These are phyloP conservation scores for Oncorhynchus gorbuscha DNA, from an alignment of 2,113 vertebrate genomes.

Conservation along the genomic window DNA sequence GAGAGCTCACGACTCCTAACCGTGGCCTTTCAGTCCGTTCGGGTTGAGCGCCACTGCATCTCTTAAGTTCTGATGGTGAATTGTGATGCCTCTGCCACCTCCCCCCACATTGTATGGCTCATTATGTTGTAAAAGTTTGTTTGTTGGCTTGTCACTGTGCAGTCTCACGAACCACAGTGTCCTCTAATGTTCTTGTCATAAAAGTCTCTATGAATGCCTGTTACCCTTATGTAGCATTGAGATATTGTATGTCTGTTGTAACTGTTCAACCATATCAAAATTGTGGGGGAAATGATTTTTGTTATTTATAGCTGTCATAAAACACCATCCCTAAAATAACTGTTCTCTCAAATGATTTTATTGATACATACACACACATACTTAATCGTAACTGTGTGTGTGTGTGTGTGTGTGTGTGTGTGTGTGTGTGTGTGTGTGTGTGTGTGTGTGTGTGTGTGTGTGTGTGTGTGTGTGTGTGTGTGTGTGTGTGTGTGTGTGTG, in stretches of 20 bases:
- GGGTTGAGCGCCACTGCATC: not conserved
- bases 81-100: slow-evolving; percentile 41
- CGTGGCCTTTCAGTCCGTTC: not conserved
- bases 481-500: too few species aligned
- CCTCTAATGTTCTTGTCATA: slow-evolving; percentile 68
- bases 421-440: too few species aligned
- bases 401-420: too few species aligned
- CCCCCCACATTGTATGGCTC: slow-evolving; percentile 41
- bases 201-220: slow-evolving; percentile 67
- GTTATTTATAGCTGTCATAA: slow-evolving; percentile 84
- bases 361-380: too few species aligned
- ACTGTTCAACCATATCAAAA: slow-evolving; percentile 66
- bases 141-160: slow-evolving; percentile 65
- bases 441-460: too few species aligned
- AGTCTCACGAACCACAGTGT: slow-evolving; percentile 57
- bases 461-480: too few species aligned
- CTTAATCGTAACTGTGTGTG: too few species aligned
- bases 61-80: slow-evolving; percentile 24
- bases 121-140: slow-evolving; percentile 57
- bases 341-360: slow-evolving; percentile 46
- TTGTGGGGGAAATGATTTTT: slow-evolving; percentile 68
- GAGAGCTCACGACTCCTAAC: not conserved
- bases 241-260: slow-evolving; percentile 75
- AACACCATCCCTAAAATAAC: slow-evolving; percentile 76
- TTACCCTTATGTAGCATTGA: slow-evolving; percentile 75